Evolutionary conservation across 1,140 invertebrate species (phyloP).

Genomic region (Drosophila fuyamai): DNA sequence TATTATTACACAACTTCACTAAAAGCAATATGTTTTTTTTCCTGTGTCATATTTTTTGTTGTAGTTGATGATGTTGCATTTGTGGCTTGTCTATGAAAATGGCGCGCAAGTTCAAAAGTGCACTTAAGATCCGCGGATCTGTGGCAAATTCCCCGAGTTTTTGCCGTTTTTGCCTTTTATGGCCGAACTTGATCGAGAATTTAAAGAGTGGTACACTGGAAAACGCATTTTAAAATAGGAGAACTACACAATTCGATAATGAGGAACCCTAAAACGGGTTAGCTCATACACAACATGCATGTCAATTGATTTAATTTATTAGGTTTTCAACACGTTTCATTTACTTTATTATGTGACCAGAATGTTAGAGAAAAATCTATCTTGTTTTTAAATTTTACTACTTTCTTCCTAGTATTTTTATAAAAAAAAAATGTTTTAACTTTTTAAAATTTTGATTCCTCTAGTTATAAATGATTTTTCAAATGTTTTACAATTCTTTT

Average conservation of each 20-base stretch:
- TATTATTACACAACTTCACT: too few relatives aligned
- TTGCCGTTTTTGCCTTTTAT: conserved; percentile 18
- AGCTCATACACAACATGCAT: not conserved
- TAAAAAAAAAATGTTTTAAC: too few relatives aligned
- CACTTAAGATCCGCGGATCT: conserved; percentile 13
- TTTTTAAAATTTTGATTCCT: too few relatives aligned
- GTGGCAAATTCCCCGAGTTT: conserved; percentile 21
- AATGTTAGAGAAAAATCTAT: not conserved
- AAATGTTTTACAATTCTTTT: too few relatives aligned
- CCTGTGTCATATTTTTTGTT: not conserved
- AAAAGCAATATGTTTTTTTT: not conserved
- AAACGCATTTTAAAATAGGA: not conserved
- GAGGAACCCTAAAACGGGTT: not conserved
- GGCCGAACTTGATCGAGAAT: conserved; percentile 18
- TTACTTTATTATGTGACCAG: not conserved
- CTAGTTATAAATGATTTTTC: too few relatives aligned
- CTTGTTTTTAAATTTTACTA: too few relatives aligned
- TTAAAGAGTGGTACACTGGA: conserved; percentile 3
- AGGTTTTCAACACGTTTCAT: not conserved
- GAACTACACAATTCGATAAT: not conserved
- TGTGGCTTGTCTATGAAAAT: conserved; percentile 7
- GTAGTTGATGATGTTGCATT: not conserved
- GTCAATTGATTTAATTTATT: not conserved
- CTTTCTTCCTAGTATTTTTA: too few relatives aligned
- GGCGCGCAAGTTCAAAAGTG: conserved; percentile 54